A percentile compares a stretch with the other conserved stretches of the same genome.
Evolutionary conservation across 92 coral and sea anemone species (phyloP).

Genomic region (Phenganax subtilis): DNA sequence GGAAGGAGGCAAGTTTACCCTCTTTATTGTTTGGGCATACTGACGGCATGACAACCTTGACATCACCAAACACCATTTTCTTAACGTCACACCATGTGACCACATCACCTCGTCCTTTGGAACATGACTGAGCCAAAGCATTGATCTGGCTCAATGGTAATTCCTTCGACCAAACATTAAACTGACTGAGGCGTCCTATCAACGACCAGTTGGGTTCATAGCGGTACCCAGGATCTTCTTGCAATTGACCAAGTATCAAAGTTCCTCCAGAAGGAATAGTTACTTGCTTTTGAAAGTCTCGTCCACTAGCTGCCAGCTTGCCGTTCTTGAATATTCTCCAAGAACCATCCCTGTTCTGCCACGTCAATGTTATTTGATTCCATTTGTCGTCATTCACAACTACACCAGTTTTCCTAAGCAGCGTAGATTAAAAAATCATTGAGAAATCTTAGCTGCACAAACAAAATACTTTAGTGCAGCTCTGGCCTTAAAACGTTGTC

Average conservation of each 20-base stretch:
- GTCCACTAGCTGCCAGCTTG: slow-evolving; percentile 17
- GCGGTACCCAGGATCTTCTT: slow-evolving; percentile 37
- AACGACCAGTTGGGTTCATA: slow-evolving; percentile 29
- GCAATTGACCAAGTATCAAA: slow-evolving; percentile 23
- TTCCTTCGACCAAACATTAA: slow-evolving; percentile 33
- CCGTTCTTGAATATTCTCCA: slow-evolving; percentile 37
- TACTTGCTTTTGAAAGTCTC: slow-evolving; percentile 17
- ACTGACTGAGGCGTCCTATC: slow-evolving; percentile 26
- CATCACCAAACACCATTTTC: slow-evolving; percentile 20
- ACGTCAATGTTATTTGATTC: slow-evolving; percentile 35
- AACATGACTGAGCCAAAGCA: slow-evolving; percentile 25
- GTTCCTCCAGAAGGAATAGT: slow-evolving; percentile 31
- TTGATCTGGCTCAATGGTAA: slow-evolving; percentile 24
- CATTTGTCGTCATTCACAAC: slow-evolving; percentile 33
- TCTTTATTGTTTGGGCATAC: slow-evolving; percentile 32
- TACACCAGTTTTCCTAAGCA: slow-evolving; percentile 25
- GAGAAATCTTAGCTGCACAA: not conserved
- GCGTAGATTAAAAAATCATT: not conserved
- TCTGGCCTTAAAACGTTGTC: too few species aligned
- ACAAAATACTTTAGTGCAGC: too few species aligned
- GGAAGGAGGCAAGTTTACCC: not conserved
- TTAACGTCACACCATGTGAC: slow-evolving; percentile 40
- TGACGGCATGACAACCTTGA: slow-evolving; percentile 24
- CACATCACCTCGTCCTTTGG: slow-evolving; percentile 33
- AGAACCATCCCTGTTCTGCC: slow-evolving; percentile 35